Evolutionary conservation across 2,797 vertebrate species (phyloP), one percentile per base, ranked within the genome.

Genomic region (Rachycentron canadum): DNA sequence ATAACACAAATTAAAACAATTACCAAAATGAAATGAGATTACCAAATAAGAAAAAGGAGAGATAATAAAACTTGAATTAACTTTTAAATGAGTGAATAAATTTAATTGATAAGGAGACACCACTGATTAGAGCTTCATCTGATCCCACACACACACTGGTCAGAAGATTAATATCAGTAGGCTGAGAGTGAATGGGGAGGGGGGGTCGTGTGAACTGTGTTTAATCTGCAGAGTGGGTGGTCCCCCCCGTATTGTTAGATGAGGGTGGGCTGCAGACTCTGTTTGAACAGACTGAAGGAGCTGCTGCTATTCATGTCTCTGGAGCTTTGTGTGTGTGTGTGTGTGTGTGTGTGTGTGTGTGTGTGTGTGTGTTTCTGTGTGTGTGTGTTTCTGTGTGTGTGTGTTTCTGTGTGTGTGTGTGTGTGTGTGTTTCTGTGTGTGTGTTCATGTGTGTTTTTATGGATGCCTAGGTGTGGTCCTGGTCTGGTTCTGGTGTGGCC

Each of bases 211-310:
- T 81, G 85, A 88, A 84, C 57, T 68, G 64, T 82, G 76, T 89
- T 86, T 88, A 85, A 88, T 88, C 83, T 92, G 86, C 93, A 90
- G 90, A 90, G 89, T 95, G 94, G 94, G 94, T 95, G 94, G 94
- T 95, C 93, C 43, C 17, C 17, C 7, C 5, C 14, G 47, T 52
- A 70, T 83, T 76, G 72, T 76, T 53, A 45, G 50, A 71, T 74
- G 68, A 55, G 68, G 77, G 67, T 69, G 64, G 73, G 69, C 73
- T 75, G 65, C 66, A 67, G 66, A 52, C 63, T 53, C 65, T 77
- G 66, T 81, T 78, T 78, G 55, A 68, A 69, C 67, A 75, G 47
- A 78, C 69, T 85, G 74, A 78, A 74, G 78, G 71, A 81, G 67
- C 67, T 71, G 78, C n/a, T n/a, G n/a, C 70, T 77, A 41, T 73